Percentiles rank a stretch among this genome's conserved stretches.
Conservation (phyloP, 2,113 vertebrate species). For the Diglossa brunneiventris region DNA sequence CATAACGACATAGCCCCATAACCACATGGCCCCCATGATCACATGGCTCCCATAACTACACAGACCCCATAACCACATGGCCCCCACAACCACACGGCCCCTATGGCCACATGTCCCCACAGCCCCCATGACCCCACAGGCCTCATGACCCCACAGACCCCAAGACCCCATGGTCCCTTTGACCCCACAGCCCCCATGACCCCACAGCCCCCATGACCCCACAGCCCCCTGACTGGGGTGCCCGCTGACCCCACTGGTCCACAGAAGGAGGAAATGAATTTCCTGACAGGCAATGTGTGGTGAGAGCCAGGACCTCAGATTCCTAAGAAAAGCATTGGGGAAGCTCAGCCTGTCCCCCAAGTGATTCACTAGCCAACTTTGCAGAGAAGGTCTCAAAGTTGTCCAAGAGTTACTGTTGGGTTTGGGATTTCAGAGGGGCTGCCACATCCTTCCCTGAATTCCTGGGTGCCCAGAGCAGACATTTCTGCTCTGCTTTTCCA, state of each 20-base stretch:
- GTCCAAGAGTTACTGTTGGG: accelerated
- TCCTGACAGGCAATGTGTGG: accelerated
- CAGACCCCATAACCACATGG: accelerated
- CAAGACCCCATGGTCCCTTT: background rate
- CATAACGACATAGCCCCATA: accelerated
- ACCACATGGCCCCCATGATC: too few relatives aligned
- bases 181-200: accelerated
- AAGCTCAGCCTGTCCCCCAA: background rate
- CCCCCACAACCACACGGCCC: background rate
- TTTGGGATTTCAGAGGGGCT: background rate
- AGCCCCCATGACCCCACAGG: accelerated
- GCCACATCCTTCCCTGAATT: too few relatives aligned
- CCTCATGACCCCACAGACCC: background rate
- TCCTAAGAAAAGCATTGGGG: accelerated
- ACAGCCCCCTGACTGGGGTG: background rate
- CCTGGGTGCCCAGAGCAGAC: background rate
- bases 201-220: background rate
- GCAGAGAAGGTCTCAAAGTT: background rate
- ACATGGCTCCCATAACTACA: accelerated
- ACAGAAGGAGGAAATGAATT: background rate
- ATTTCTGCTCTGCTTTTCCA: background rate
- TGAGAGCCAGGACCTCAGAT: background rate
- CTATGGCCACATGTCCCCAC: accelerated
- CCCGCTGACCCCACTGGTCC: accelerated
- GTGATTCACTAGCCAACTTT: accelerated